phyloP scores from a whole-genome alignment of 2,797 vertebrate species.

The Falco columbarius region DNA sequence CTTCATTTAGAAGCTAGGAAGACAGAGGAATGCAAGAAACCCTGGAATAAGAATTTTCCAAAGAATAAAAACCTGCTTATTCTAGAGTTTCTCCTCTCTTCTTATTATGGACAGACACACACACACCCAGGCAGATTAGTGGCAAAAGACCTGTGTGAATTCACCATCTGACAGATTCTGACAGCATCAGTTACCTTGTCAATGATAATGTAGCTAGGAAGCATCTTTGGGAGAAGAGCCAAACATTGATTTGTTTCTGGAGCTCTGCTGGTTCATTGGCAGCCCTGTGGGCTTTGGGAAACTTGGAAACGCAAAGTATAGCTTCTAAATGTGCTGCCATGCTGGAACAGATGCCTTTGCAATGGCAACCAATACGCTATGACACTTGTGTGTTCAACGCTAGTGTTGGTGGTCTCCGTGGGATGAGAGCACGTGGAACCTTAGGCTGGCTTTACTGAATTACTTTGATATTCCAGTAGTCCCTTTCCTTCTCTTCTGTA shows the following conservation, averaged over 20 bases:
- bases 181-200: background rate
- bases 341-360: background rate
- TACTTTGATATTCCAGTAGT: background rate
- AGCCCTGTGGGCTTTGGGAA: conserved; percentile 51
- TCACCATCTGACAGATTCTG: background rate
- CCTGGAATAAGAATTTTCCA: background rate
- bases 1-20: background rate
- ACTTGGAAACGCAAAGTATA: background rate
- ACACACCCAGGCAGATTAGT: background rate
- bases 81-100: background rate
- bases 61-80: background rate
- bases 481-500: background rate
- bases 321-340: background rate
- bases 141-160: background rate
- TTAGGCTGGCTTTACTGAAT: background rate
- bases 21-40: background rate
- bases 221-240: background rate
- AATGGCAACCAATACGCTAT: background rate
- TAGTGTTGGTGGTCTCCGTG: background rate
- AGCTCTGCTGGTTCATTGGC: conserved; percentile 17
- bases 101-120: background rate
- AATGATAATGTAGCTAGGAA: background rate
- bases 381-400: accelerated
- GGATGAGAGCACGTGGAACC: background rate
- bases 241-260: conserved; percentile 57